A percentile compares a stretch with the other conserved stretches of the same genome.
phyloP scores from a whole-genome alignment of 1,140 invertebrate species.

The Acromyrmex echinatior region DNA sequence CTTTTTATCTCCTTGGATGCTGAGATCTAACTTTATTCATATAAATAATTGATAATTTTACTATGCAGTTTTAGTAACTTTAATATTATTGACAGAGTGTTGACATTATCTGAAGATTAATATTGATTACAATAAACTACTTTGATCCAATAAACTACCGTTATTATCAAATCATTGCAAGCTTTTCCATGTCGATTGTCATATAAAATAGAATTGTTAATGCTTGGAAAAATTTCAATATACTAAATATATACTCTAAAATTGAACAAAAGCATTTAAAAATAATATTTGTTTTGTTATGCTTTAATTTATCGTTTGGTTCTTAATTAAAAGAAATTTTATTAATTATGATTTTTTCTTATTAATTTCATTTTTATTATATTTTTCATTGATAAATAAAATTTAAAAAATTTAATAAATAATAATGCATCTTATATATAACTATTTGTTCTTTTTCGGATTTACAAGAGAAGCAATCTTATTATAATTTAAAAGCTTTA shows the following conservation, averaged over 20 bases:
- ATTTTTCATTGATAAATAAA: no score
- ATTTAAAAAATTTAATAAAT: no score
- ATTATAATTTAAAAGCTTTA: no score
- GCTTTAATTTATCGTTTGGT: background rate
- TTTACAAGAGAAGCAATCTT: no score
- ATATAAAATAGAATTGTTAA: slow-evolving; percentile 2
- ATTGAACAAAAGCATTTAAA: background rate
- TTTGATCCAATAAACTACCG: background rate
- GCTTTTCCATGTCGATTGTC: background rate
- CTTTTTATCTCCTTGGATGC: background rate
- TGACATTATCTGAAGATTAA: slow-evolving; percentile 18
- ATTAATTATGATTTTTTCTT: background rate
- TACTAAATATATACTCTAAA: background rate
- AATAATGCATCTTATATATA: no score
- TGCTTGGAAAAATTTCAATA: background rate
- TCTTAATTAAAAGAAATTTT: background rate
- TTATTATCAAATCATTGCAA: slow-evolving; percentile 5
- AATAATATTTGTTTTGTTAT: background rate
- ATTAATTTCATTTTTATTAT: no score
- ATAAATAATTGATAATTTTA: slow-evolving; percentile 6
- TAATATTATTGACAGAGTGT: slow-evolving; percentile 1
- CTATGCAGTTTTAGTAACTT: background rate
- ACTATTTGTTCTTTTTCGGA: no score
- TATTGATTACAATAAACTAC: background rate
- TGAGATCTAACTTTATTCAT: background rate